phyloP scores from a whole-genome alignment of 2,888 invertebrate species.

The Yponomeuta evonymella region DNA sequence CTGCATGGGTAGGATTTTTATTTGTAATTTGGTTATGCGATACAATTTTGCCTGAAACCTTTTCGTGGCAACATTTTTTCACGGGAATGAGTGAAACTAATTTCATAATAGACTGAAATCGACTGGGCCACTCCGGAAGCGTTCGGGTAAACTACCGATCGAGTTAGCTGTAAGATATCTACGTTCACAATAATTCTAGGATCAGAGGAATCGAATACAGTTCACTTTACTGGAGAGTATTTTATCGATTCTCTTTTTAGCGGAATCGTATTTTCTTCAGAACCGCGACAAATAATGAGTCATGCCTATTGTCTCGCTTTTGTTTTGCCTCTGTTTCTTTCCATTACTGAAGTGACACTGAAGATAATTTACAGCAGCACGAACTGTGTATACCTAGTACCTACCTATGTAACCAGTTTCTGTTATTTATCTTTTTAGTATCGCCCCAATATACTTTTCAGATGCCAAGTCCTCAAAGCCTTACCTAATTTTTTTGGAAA shows the following conservation, averaged over 20 bases:
- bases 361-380: background rate
- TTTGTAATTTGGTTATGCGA: too few species aligned
- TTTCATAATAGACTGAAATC: constrained; percentile 4
- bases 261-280: constrained; percentile 22
- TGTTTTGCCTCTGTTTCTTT: background rate
- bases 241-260: constrained; percentile 20
- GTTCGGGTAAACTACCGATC: background rate
- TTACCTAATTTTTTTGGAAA: too few species aligned
- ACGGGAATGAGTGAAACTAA: background rate
- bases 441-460: too few species aligned
- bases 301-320: background rate
- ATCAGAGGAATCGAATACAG: constrained; percentile 27
- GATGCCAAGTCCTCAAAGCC: too few species aligned
- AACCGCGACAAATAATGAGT: constrained; percentile 3
- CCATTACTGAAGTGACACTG: background rate
- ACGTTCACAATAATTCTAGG: constrained; percentile 7
- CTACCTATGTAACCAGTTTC: too few species aligned
- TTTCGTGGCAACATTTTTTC: too few species aligned
- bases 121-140: background rate
- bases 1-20: too few species aligned
- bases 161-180: constrained; percentile 2
- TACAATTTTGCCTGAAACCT: too few species aligned
- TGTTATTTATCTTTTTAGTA: too few species aligned
- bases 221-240: constrained; percentile 23
- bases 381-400: too few species aligned